Conservation (phyloP, 2,888 invertebrate species). For the Dynastes tityus region DNA sequence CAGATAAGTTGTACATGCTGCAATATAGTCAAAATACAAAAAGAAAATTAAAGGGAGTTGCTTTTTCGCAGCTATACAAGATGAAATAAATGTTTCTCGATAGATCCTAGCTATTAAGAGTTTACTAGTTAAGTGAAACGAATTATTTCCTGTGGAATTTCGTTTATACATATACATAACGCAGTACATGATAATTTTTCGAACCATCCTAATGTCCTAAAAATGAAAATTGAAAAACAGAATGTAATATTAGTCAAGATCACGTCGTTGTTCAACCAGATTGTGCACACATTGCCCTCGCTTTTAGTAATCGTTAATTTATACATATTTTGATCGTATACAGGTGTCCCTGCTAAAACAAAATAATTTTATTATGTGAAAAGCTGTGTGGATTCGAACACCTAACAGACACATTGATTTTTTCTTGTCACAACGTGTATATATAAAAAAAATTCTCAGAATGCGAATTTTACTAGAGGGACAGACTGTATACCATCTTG, state of each 20-base stretch:
- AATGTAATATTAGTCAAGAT: not conserved
- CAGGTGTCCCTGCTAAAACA: not conserved
- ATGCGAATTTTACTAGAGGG: not conserved
- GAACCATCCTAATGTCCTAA: too few relatives aligned
- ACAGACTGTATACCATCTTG: not conserved
- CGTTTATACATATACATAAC: not conserved
- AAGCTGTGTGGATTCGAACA: too few relatives aligned
- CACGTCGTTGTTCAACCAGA: slow-evolving; percentile 1
- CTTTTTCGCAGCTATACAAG: not conserved
- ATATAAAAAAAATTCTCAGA: not conserved
- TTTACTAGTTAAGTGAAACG: not conserved
- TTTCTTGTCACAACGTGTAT: too few relatives aligned
- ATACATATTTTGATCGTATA: not conserved
- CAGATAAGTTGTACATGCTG: not conserved
- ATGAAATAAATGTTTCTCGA: not conserved
- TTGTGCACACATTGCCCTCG: not conserved
- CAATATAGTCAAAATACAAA: not conserved
- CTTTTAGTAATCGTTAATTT: slow-evolving; percentile 1
- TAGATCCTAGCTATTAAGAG: too few relatives aligned
- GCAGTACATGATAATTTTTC: not conserved
- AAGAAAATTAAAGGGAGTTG: not conserved
- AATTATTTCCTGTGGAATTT: not conserved
- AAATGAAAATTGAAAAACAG: not conserved
- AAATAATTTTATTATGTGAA: too few relatives aligned
- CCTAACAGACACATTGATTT: too few relatives aligned